Evolutionary conservation across 2,888 invertebrate genomes (phyloP).

Genomic region (Eristalis tenax): DNA sequence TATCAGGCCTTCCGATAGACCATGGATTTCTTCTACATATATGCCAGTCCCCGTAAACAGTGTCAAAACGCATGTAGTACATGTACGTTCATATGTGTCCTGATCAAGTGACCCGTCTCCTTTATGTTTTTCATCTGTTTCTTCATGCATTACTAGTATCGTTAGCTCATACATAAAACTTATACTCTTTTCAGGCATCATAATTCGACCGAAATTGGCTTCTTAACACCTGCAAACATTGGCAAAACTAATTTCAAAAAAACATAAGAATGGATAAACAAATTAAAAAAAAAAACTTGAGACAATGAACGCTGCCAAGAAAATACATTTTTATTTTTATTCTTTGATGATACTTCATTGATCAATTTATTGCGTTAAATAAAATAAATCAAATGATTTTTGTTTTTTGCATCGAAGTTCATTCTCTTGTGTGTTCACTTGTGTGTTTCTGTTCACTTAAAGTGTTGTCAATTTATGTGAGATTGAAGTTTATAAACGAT

Average conservation of each 20-base stretch:
- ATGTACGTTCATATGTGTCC: background rate
- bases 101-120: background rate
- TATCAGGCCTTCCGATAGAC: too few relatives aligned
- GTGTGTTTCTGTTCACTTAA: background rate
- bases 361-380: background rate
- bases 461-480: background rate
- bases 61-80: background rate
- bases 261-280: background rate
- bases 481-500: too few relatives aligned
- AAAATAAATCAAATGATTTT: background rate
- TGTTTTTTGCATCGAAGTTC: background rate
- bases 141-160: background rate
- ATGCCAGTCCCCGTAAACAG: background rate
- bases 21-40: background rate
- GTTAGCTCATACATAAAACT: constrained; percentile 15
- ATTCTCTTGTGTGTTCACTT: background rate
- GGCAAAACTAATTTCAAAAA: constrained; percentile 9
- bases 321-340: background rate
- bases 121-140: background rate
- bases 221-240: background rate
- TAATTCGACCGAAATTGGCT: constrained; percentile 16
- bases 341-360: background rate
- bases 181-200: constrained; percentile 46
- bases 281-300: background rate
- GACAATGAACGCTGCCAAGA: background rate